These are phyloP conservation scores for Chlorops oryzae DNA, from an alignment of 1,140 invertebrate genomes.

Conservation along the genomic window DNA sequence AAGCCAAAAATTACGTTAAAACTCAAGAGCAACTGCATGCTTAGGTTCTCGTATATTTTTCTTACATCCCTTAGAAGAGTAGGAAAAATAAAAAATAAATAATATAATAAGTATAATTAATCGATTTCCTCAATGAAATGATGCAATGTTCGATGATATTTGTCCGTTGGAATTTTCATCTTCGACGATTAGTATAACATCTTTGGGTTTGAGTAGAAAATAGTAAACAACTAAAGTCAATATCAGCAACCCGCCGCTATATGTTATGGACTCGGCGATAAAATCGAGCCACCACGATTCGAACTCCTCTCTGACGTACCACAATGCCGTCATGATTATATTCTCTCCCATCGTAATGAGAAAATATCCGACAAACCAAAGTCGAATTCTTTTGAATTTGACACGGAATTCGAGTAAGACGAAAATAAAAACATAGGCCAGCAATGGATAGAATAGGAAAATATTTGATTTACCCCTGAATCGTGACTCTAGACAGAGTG, in stretches of 20 bases:
- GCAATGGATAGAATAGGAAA: slow-evolving; percentile 55
- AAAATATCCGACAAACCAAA: slow-evolving; percentile 61
- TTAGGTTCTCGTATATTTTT: too few species aligned
- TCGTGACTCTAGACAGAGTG: slow-evolving; percentile 55
- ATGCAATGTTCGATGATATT: too few species aligned
- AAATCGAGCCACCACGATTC: slow-evolving; percentile 57
- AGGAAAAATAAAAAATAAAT: too few species aligned
- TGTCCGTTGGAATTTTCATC: too few species aligned
- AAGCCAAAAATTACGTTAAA: too few species aligned
- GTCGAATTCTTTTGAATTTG: slow-evolving; percentile 61
- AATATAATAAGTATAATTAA: too few species aligned
- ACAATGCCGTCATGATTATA: slow-evolving; percentile 56
- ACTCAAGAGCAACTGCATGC: too few species aligned
- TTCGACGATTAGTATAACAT: slow-evolving; percentile 48
- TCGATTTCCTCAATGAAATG: too few species aligned
- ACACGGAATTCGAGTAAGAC: slow-evolving; percentile 69
- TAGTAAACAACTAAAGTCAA: slow-evolving; percentile 53
- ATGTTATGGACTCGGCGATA: slow-evolving; percentile 51
- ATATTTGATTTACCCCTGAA: slow-evolving; percentile 52
- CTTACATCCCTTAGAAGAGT: too few species aligned
- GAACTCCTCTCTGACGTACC: slow-evolving; percentile 57
- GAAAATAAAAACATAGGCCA: slow-evolving; percentile 65
- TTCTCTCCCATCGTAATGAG: slow-evolving; percentile 60
- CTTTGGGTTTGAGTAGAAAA: slow-evolving; percentile 52
- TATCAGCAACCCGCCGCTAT: slow-evolving; percentile 49